Evolutionary conservation across 2,888 invertebrate genomes (phyloP).

Genomic region (Petrolisthes cinctipes): DNA sequence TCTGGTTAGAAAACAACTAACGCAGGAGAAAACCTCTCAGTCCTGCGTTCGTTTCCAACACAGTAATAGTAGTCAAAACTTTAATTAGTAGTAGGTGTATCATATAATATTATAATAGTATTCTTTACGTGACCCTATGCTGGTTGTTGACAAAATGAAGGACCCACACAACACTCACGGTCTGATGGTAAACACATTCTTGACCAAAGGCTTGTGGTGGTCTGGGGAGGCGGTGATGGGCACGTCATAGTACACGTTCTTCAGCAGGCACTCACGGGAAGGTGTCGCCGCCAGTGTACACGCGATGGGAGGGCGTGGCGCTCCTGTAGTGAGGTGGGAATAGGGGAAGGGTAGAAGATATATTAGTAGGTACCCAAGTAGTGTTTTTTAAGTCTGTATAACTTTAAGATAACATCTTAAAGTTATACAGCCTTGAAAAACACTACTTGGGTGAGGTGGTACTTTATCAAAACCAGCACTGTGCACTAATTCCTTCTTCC

Average conservation of each 20-base stretch:
- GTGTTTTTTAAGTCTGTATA: too few relatives aligned
- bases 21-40: too few relatives aligned
- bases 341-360: not conserved
- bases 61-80: too few relatives aligned
- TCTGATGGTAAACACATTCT: slow-evolving; percentile 57
- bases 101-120: not conserved
- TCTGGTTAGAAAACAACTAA: too few relatives aligned
- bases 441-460: too few relatives aligned
- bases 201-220: slow-evolving; percentile 47
- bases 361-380: too few relatives aligned
- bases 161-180: slow-evolving; percentile 43
- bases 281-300: slow-evolving; percentile 45
- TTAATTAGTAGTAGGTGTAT: too few relatives aligned
- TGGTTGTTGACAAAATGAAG: not conserved
- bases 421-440: too few relatives aligned
- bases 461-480: too few relatives aligned
- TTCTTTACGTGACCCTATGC: not conserved
- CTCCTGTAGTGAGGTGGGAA: slow-evolving; percentile 17
- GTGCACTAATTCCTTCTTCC: too few relatives aligned
- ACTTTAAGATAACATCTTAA: too few relatives aligned
- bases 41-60: too few relatives aligned
- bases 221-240: slow-evolving; percentile 41
- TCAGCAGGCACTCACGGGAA: slow-evolving; percentile 12
- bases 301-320: slow-evolving; percentile 19
- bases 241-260: slow-evolving; percentile 30